Percentiles rank a stretch among this genome's conserved stretches.
phyloP scores from a whole-genome alignment of 2,797 vertebrate genomes.

The Pseudochaenichthys georgianus region DNA sequence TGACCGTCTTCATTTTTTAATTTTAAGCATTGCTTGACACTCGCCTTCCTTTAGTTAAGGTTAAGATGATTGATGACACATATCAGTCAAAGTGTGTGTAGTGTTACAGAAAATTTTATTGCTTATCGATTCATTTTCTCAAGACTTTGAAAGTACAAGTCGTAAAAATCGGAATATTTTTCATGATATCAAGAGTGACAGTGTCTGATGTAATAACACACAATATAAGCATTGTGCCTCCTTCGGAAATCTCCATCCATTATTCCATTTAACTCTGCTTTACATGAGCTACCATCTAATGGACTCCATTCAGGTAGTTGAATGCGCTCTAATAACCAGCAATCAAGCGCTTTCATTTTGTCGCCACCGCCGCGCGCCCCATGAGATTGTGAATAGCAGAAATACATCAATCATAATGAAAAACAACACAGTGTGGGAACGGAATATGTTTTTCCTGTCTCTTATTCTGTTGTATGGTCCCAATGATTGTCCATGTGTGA shows the following conservation, averaged over 20 bases:
- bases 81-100: conserved; percentile 43
- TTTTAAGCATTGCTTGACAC: conserved; percentile 59
- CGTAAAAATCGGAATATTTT: neutral
- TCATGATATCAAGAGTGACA: conserved; percentile 9
- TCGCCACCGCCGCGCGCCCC: neutral
- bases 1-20: conserved; percentile 70
- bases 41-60: conserved; percentile 60
- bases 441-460: neutral
- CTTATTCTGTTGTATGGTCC: neutral
- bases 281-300: conserved; percentile 27
- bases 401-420: conserved; percentile 2
- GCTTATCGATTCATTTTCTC: conserved; percentile 48
- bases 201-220: conserved; percentile 6
- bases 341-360: conserved; percentile 64
- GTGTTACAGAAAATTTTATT: conserved; percentile 41
- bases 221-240: conserved; percentile 10
- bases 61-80: conserved; percentile 70
- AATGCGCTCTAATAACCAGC: conserved; percentile 65
- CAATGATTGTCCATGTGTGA: too few relatives aligned
- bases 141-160: conserved; percentile 1
- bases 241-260: conserved; percentile 27
- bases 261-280: conserved; percentile 44
- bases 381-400: conserved; percentile 26
- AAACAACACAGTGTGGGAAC: neutral
- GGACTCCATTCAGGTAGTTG: conserved; percentile 48